These are phyloP conservation scores for Acropternis orthonyx DNA, from an alignment of 2,797 vertebrate species.

Conservation along the genomic window DNA sequence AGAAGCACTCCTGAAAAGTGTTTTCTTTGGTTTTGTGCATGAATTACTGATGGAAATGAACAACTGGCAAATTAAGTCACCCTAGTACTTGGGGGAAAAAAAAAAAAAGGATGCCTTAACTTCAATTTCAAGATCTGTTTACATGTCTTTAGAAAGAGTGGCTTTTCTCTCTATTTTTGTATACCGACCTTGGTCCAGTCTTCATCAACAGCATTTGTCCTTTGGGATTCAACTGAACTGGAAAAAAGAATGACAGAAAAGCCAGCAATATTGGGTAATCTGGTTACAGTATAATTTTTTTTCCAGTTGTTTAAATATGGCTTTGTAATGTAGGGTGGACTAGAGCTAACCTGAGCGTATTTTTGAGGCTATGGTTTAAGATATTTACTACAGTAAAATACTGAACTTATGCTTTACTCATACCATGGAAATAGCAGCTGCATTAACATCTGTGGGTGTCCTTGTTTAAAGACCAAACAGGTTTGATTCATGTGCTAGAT, in stretches of 20 bases:
- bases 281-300: neutral
- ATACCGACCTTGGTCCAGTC: neutral
- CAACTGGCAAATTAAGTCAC: conserved; percentile 46
- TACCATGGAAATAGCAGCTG: neutral
- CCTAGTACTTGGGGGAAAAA: neutral
- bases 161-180: neutral
- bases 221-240: neutral
- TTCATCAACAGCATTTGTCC: neutral
- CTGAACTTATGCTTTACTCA: neutral
- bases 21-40: conserved; percentile 22
- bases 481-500: neutral
- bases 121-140: conserved; percentile 10
- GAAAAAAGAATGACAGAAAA: neutral
- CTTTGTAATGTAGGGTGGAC: fast-evolving
- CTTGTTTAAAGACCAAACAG: neutral
- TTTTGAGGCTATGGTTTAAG: neutral
- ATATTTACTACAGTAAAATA: neutral
- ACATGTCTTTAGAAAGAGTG: neutral
- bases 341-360: neutral
- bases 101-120: neutral
- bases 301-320: neutral
- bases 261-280: neutral
- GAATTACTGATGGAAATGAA: conserved; percentile 49
- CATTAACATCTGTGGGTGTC: neutral
- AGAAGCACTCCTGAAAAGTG: conserved; percentile 20